phyloP scores from a whole-genome alignment of 1,140 invertebrate genomes.

The Choristoneura fumiferana region DNA sequence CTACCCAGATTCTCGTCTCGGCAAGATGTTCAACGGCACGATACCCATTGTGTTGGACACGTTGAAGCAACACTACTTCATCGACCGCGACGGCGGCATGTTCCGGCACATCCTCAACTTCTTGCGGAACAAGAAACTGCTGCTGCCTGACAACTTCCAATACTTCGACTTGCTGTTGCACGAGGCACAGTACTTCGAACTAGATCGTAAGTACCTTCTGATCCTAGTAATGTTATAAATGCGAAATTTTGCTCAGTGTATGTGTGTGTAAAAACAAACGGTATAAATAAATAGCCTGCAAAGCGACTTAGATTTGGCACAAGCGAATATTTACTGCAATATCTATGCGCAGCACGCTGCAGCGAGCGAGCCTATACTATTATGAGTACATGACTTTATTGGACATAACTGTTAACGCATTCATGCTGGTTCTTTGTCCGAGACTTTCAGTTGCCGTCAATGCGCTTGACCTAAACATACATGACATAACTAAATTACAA shows the following conservation, averaged over 20 bases:
- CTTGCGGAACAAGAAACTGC: constrained; percentile 92
- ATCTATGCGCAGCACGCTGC: too few relatives aligned
- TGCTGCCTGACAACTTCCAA: constrained; percentile 92
- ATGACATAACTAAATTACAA: too few relatives aligned
- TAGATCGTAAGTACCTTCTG: constrained; percentile 84
- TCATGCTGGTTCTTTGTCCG: too few relatives aligned
- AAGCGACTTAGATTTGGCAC: too few relatives aligned
- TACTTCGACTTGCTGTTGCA: constrained; percentile 94
- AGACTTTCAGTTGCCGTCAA: too few relatives aligned
- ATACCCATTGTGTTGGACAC: constrained; percentile 98
- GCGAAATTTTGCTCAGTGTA: neutral
- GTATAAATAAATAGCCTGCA: too few relatives aligned
- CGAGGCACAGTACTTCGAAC: constrained; percentile 95
- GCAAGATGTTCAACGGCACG: constrained; percentile 96
- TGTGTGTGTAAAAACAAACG: too few relatives aligned
- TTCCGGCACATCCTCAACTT: constrained; percentile 98
- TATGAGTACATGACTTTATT: too few relatives aligned
- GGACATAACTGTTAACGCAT: too few relatives aligned
- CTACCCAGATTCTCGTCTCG: constrained; percentile 94
- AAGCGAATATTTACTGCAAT: too few relatives aligned
- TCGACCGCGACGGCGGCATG: constrained; percentile 96
- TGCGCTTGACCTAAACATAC: too few relatives aligned
- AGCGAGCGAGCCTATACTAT: too few relatives aligned
- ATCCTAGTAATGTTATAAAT: neutral
- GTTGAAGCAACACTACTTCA: constrained; percentile 98